Evolutionary conservation across 2,113 vertebrate species (phyloP).

Genomic region (Aplodontia rufa): DNA sequence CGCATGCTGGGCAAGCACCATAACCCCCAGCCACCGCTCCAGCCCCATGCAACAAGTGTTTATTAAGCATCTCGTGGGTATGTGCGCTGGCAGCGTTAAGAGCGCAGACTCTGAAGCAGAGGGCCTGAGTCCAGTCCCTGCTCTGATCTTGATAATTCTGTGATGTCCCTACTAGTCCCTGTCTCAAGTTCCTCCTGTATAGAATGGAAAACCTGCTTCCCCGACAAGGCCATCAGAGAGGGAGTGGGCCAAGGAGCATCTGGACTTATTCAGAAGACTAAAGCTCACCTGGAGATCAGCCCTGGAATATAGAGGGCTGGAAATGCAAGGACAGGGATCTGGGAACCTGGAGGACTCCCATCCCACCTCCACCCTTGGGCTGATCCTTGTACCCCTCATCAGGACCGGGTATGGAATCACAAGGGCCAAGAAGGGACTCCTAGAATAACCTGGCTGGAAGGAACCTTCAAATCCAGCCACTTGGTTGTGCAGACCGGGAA

Average conservation of each 20-base stretch:
- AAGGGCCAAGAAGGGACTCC: background rate
- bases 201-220: fast-evolving
- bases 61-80: background rate
- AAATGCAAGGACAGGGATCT: background rate
- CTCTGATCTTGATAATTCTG: background rate
- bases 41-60: background rate
- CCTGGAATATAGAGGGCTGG: background rate
- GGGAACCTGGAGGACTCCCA: background rate
- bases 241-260: background rate
- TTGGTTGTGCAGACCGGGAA: background rate
- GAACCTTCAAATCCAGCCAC: background rate
- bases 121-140: background rate
- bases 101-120: background rate
- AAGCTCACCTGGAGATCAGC: background rate
- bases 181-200: background rate
- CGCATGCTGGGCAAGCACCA: too few species aligned
- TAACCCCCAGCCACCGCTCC: too few species aligned
- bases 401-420: background rate
- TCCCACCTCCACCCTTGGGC: background rate
- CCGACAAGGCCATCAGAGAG: background rate
- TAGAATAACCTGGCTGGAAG: too few species aligned
- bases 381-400: background rate
- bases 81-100: background rate
- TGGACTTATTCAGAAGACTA: background rate
- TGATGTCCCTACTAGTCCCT: background rate